Evolutionary conservation across 2,797 vertebrate species (phyloP), one percentile per base, ranked within the genome.

Genomic region (Benthosema pterotum): DNA sequence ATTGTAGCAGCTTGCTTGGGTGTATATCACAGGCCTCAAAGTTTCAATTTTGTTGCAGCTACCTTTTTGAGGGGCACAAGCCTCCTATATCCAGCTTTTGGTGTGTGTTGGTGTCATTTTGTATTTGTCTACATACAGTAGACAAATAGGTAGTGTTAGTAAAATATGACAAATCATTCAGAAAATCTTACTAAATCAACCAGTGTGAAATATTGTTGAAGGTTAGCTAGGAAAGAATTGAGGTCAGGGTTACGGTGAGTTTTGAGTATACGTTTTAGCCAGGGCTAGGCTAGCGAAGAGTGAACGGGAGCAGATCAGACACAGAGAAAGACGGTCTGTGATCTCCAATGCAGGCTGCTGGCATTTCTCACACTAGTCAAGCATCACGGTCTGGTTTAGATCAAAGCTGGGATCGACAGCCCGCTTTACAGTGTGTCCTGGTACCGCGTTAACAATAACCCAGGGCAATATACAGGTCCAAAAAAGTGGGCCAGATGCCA

Each of bases 371-470:
- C 64, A 65, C 8, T 38, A 38, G 32, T 38, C 32, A 38, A 38
- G 32, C 32, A 38, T 38, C 32, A 71, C 60, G 64, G 71, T 74
- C 50, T 11, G 57, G 55, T 77, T 79, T 57, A 18, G 25, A 66
- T 79, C 67, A 74, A 55, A 69, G 47, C 65, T 77, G 22, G 75
- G 68, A 75, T 82, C 63, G 77, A 67, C 74, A 57, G 52, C 51
- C 58, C 16, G 4, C 55, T 52, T 7, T 6, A 38, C 32, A 38
- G 47, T 65, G 52, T 43, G 65, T 56, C 70, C 49, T 17, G 69
- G 57, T 78, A 76, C 69, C 50, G 56, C 75, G 71, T 59, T 60
- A 70, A 61, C 60, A 71, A 48, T 85, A 82, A 81, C 82, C 77
- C 74, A 64, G 62, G 58, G 65, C 63, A 25, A 25, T 53, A 60